These are phyloP conservation scores for Hemibagrus guttatus DNA, from an alignment of 2,797 vertebrate species.

Conservation along the genomic window DNA sequence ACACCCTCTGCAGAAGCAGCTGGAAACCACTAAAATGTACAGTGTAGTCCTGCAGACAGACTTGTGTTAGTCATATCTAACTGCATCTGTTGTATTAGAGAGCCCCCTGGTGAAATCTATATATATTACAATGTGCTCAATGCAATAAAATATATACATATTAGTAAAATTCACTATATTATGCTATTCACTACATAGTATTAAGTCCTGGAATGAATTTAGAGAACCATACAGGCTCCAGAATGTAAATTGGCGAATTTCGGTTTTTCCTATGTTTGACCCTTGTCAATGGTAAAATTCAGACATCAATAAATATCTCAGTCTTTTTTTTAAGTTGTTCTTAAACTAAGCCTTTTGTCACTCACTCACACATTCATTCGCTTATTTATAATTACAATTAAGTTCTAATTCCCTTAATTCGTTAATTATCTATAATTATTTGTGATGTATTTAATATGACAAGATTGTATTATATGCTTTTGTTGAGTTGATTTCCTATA, in stretches of 20 bases:
- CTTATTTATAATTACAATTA: background rate
- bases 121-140: conserved; percentile 16
- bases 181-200: background rate
- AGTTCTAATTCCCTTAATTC: background rate
- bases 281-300: background rate
- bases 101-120: conserved; percentile 39
- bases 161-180: background rate
- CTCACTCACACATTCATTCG: background rate
- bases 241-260: background rate
- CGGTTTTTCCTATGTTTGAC: background rate
- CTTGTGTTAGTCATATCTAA: background rate
- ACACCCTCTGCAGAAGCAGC: conserved; percentile 4
- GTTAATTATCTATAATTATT: background rate
- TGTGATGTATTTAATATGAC: background rate
- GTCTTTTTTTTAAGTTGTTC: background rate
- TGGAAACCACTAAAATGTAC: conserved; percentile 14
- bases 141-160: background rate
- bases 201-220: background rate
- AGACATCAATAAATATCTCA: background rate
- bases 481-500: background rate
- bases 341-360: background rate
- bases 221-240: background rate
- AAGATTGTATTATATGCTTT: background rate
- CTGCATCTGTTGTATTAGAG: conserved; percentile 34
- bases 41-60: background rate